phyloP scores from a whole-genome alignment of 1,140 invertebrate genomes.

The Diploscapter pachys region DNA sequence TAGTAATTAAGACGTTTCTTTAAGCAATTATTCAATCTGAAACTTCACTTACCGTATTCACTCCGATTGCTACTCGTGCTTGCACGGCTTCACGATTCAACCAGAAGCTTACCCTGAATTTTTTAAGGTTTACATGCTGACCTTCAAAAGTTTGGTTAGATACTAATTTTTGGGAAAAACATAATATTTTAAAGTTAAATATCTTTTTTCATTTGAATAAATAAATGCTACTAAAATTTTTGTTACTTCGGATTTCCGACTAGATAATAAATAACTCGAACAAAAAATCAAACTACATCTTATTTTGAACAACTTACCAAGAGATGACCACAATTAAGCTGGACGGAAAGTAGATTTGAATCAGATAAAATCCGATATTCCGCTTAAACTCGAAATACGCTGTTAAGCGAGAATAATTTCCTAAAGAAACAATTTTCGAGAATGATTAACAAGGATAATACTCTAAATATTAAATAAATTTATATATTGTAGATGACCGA shows the following conservation, averaged over 20 bases:
- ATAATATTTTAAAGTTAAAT: neutral
- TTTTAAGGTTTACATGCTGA: neutral
- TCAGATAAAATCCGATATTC: constrained; percentile 97
- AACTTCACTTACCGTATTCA: neutral
- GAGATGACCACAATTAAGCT: constrained; percentile 96
- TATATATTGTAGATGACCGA: no score
- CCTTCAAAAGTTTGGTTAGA: neutral
- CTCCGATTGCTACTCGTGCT: constrained; percentile 85
- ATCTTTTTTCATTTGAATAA: neutral
- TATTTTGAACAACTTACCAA: constrained; percentile 67
- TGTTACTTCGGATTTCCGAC: neutral
- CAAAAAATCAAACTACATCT: no score
- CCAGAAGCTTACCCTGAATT: constrained; percentile 73
- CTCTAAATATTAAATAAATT: constrained; percentile 3
- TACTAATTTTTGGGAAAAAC: neutral
- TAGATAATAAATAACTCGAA: no score
- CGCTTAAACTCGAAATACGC: constrained; percentile 96
- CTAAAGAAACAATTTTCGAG: constrained; percentile 64
- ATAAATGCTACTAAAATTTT: neutral
- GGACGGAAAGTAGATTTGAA: constrained; percentile 91
- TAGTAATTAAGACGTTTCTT: neutral
- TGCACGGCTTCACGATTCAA: constrained; percentile 88
- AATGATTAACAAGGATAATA: constrained; percentile 16
- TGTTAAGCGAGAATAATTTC: constrained; percentile 93
- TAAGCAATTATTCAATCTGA: neutral